These are phyloP conservation scores for Epinephelus lanceolatus DNA, from an alignment of 2,113 vertebrate species.

Conservation along the genomic window DNA sequence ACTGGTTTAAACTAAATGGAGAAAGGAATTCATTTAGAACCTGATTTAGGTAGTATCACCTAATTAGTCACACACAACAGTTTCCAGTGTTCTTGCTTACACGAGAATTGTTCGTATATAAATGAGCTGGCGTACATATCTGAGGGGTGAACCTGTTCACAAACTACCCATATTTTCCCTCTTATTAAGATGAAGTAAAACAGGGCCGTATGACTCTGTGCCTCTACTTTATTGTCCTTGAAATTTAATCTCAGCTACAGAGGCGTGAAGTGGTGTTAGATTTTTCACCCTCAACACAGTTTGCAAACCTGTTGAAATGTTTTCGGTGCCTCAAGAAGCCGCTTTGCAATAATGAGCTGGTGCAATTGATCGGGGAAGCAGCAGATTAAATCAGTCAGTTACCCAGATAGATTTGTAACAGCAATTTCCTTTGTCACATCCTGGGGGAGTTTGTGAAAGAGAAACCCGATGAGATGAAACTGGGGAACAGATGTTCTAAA, in stretches of 20 bases:
- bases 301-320: constrained; percentile 24
- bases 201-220: not conserved
- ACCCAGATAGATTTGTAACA: not conserved
- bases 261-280: not conserved
- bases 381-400: constrained; percentile 2
- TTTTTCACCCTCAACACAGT: constrained; percentile 13
- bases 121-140: not conserved
- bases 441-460: constrained; percentile 24
- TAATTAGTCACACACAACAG: constrained; percentile 8
- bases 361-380: not conserved
- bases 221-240: not conserved
- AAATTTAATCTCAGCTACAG: constrained; percentile 26
- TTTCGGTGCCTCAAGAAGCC: not conserved
- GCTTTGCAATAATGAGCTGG: not conserved
- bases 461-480: constrained; percentile 15
- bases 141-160: not conserved
- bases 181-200: constrained; percentile 2
- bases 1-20: not conserved
- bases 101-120: not conserved
- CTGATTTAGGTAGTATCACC: not conserved
- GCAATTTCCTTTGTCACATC: constrained; percentile 8
- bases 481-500: not conserved
- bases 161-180: constrained; percentile 1
- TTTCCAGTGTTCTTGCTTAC: constrained; percentile 11
- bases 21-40: not conserved